Evolutionary conservation across 2,113 vertebrate genomes (phyloP).

Genomic region (Camelus dromedarius): DNA sequence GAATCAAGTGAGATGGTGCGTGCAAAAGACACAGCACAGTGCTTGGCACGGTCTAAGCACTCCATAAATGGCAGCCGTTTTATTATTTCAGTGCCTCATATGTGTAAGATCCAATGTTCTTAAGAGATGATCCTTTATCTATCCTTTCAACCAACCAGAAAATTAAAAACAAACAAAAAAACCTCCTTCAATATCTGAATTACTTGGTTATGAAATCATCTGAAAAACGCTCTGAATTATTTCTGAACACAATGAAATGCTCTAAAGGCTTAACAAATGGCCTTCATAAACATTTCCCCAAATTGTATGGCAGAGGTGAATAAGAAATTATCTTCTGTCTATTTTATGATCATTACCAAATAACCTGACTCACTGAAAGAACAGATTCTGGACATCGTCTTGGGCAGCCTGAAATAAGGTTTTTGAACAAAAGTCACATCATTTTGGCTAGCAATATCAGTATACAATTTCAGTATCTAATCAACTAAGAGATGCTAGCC

Average conservation of each 20-base stretch:
- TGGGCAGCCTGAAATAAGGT: neutral
- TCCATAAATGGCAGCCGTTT: neutral
- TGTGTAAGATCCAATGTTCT: neutral
- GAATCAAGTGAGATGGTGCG: neutral
- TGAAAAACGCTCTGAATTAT: neutral
- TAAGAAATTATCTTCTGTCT: neutral
- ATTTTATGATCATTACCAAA: neutral
- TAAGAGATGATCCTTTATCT: neutral
- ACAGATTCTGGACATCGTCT: neutral
- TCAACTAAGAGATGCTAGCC: neutral
- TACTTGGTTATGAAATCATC: neutral
- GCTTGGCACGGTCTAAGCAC: neutral
- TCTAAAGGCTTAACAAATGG: neutral
- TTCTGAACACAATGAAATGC: neutral
- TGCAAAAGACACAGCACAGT: neutral
- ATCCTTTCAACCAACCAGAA: slow-evolving; percentile 1
- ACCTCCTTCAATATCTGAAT: neutral
- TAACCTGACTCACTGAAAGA: neutral
- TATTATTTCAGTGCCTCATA: neutral
- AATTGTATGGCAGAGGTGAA: neutral
- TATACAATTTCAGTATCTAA: neutral
- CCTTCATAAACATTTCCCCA: neutral
- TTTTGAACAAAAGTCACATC: neutral
- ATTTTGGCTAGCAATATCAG: neutral
- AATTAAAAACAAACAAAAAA: neutral